Base-by-base conservation (phyloP, 2,797 vertebrate genomes). In the Bradypodion ventrale region DNA sequence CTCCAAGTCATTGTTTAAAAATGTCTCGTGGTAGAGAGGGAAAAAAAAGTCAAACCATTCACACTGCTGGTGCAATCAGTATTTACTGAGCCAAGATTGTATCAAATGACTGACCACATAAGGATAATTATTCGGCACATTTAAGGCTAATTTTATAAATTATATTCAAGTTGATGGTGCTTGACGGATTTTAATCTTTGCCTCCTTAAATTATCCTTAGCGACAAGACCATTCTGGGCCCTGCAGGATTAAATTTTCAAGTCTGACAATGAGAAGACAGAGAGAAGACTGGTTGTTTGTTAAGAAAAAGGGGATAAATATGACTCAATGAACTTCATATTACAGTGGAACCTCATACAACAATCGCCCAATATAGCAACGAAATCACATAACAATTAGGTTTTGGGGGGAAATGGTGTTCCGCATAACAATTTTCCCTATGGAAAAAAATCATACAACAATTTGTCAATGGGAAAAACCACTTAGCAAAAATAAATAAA, bases 131-230 rank as follows among this genome's bases (percentile, higher is more conserved):
- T 37, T 60, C 25, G 27, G 40, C 72, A 27, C 72, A 23, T n/a
- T 72, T 52, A 83, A n/a, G 42, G 19, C 60, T 25, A 56, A 66
- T 75, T 83, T 75, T 73, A 75, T 23, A 56, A 75, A 42, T 66
- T 83, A 56, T 68, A 75, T 82, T 59, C 52, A 72, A 44, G 69
- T 3, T 56, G 46, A 29, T 59, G 16, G 52, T 80, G 59, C 56
- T 25, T 16, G 59, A 42, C 66, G 59, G 49, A 80, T 42, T 72
- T 70, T 35, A 65, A 75, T 75, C 46, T 10, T 25, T 56, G 65
- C 65, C 32, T 49, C n/a, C 13, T 37, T 32, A n/a, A 16, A 82
- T 75, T 25, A 35, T n/a, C n/a, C 21, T 46, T 46, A 25, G 40
- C 15, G 74, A 63, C 78, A 35, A 66, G 44, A 42, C 2, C 40